Evolutionary conservation across 2,797 vertebrate genomes (phyloP).

Genomic region (Gallinago nigripennis): DNA sequence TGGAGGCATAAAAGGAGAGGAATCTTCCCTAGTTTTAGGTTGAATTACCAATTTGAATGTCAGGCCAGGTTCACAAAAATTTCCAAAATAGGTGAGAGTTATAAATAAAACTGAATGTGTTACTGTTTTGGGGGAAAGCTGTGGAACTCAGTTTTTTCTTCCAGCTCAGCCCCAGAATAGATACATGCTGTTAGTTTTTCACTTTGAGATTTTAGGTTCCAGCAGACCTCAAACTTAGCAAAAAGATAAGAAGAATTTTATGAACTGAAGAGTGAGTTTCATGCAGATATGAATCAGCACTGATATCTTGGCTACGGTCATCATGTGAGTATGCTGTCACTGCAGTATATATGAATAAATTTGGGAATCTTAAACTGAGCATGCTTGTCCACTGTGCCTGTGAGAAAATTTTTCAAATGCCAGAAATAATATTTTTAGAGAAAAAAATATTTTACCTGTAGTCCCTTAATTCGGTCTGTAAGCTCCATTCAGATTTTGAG

Average conservation of each 20-base stretch:
- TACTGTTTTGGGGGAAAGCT: slow-evolving; percentile 58
- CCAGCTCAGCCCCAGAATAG: slow-evolving; percentile 54
- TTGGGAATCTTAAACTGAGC: slow-evolving; percentile 26
- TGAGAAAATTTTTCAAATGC: background rate
- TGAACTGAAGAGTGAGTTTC: slow-evolving; percentile 34
- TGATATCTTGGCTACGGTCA: slow-evolving; percentile 34
- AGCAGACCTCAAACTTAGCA: slow-evolving; percentile 43
- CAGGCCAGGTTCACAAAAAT: slow-evolving; percentile 48
- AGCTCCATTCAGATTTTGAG: background rate
- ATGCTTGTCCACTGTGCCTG: background rate
- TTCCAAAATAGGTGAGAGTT: slow-evolving; percentile 57
- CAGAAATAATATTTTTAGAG: background rate
- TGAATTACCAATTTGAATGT: slow-evolving; percentile 25
- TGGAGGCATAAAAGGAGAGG: background rate
- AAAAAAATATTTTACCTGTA: background rate
- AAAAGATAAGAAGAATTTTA: slow-evolving; percentile 48
- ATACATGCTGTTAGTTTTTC: slow-evolving; percentile 52
- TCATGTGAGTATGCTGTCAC: slow-evolving; percentile 54
- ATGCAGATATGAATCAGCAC: slow-evolving; percentile 63
- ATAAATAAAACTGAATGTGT: slow-evolving; percentile 53
- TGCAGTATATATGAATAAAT: slow-evolving; percentile 43
- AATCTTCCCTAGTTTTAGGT: background rate
- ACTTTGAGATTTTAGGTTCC: slow-evolving; percentile 39
- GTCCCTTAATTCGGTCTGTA: background rate
- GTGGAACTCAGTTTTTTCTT: slow-evolving; percentile 43